These are phyloP conservation scores for Poecilia gillii DNA, from an alignment of 2,797 vertebrate genomes.

Conservation along the genomic window DNA sequence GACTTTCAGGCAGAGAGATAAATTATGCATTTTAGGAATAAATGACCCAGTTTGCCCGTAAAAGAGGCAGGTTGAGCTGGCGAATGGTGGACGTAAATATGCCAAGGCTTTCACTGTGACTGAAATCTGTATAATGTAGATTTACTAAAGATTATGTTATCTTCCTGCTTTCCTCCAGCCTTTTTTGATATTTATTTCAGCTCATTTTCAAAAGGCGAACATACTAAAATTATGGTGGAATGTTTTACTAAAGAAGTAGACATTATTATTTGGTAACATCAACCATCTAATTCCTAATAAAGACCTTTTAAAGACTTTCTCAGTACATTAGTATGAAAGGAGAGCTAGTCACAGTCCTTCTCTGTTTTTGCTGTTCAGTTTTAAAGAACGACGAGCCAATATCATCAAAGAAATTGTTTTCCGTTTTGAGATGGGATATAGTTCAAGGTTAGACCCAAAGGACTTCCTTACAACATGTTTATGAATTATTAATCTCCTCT, in stretches of 20 bases:
- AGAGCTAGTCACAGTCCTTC: not conserved
- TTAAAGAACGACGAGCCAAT: not conserved
- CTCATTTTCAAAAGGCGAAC: not conserved
- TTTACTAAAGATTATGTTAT: not conserved
- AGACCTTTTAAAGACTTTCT: not conserved
- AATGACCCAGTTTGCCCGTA: not conserved
- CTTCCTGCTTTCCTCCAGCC: not conserved
- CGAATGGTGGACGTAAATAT: not conserved
- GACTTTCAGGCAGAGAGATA: not conserved
- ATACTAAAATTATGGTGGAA: not conserved
- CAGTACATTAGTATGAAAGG: not conserved
- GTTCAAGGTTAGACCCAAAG: constrained; percentile 35
- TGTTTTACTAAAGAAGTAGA: not conserved
- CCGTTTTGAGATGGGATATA: constrained; percentile 30
- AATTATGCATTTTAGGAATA: not conserved
- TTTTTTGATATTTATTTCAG: not conserved
- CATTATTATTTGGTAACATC: not conserved
- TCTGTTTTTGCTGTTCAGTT: not conserved
- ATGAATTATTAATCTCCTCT: constrained; percentile 60
- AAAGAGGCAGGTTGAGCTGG: not conserved
- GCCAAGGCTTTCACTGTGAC: not conserved
- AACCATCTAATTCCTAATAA: not conserved
- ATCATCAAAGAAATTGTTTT: not conserved
- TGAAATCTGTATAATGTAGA: not conserved
- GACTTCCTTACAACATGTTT: constrained; percentile 40